phyloP scores from a whole-genome alignment of 2,888 invertebrate species.

The Trilocha varians region DNA sequence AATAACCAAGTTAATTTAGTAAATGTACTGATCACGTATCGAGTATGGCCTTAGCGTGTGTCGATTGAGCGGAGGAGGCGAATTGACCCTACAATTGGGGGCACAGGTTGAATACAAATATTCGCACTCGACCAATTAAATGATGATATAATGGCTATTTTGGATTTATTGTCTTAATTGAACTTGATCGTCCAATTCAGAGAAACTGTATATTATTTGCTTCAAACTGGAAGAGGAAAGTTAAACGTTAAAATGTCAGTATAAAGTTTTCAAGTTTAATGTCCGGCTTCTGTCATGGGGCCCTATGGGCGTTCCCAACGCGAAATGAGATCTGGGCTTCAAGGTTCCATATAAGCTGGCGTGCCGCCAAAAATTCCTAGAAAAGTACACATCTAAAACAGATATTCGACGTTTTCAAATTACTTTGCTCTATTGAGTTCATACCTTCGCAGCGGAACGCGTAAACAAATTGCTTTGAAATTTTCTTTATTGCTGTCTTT shows the following conservation, averaged over 20 bases:
- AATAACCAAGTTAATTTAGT: not conserved
- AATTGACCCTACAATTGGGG: slow-evolving; percentile 5
- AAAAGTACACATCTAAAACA: slow-evolving; percentile 18
- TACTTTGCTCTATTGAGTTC: not conserved
- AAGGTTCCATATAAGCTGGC: slow-evolving; percentile 29
- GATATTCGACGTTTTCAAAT: slow-evolving; percentile 16
- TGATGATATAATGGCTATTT: not conserved
- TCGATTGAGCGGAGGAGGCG: slow-evolving; percentile 2
- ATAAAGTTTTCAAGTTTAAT: no score
- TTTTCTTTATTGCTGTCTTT: no score
- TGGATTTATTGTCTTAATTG: not conserved
- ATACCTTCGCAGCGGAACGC: not conserved
- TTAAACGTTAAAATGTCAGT: no score
- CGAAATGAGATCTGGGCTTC: slow-evolving; percentile 22
- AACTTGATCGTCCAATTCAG: not conserved
- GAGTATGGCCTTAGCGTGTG: slow-evolving; percentile 13
- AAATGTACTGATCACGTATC: not conserved
- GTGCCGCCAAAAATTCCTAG: slow-evolving; percentile 20
- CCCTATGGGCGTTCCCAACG: slow-evolving; percentile 19
- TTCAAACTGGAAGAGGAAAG: no score
- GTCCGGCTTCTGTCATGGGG: slow-evolving; percentile 11
- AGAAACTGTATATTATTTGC: no score
- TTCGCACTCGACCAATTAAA: not conserved
- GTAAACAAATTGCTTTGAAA: not conserved
- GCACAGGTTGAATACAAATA: not conserved